These are phyloP conservation scores for Melieria omissa DNA, from an alignment of 2,888 invertebrate genomes.

Conservation along the genomic window DNA sequence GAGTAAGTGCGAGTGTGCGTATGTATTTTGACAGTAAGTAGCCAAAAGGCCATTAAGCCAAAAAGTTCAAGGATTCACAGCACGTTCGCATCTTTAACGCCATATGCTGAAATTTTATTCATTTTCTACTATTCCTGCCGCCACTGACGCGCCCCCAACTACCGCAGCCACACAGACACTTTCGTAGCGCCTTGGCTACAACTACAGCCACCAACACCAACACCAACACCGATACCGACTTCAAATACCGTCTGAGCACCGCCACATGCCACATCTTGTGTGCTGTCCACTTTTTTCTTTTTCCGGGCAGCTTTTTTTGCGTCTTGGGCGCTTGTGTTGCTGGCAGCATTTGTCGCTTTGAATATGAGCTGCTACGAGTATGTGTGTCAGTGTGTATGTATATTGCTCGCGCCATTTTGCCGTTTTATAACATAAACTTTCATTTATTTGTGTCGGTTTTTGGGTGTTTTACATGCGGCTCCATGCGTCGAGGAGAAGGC, in stretches of 20 bases:
- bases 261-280: too few species aligned
- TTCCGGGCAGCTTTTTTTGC: too few species aligned
- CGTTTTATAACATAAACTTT: slow-evolving; percentile 11
- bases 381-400: neutral
- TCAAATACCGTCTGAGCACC: too few species aligned
- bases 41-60: slow-evolving; percentile 29
- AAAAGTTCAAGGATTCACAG: slow-evolving; percentile 59
- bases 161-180: too few species aligned
- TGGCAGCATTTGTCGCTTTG: slow-evolving; percentile 2
- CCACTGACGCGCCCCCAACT: too few species aligned
- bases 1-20: neutral
- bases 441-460: neutral
- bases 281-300: too few species aligned
- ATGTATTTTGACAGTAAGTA: slow-evolving; percentile 29
- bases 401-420: slow-evolving; percentile 5
- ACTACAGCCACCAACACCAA: too few species aligned
- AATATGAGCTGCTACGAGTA: neutral
- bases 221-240: too few species aligned
- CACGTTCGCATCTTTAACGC: slow-evolving; percentile 66
- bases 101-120: slow-evolving; percentile 64
- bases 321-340: neutral
- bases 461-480: neutral
- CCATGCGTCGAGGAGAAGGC: neutral
- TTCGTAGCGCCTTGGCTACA: too few species aligned
- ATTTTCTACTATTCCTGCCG: slow-evolving; percentile 48